Base-by-base conservation (phyloP, 2,797 vertebrate genomes). In the Lutjanus argentimaculatus region DNA sequence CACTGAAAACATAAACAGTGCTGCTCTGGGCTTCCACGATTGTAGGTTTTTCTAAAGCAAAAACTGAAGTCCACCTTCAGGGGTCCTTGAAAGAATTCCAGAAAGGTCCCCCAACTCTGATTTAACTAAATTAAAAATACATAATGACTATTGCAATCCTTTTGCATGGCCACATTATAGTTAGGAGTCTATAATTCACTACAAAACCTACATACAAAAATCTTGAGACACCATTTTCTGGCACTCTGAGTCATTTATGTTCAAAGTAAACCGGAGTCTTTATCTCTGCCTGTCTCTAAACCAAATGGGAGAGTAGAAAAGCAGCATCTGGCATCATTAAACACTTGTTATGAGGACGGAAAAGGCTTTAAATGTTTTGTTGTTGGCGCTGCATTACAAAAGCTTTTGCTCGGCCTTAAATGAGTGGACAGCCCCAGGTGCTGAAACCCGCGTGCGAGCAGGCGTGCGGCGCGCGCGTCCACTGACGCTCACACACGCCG, bases 261-360 rank as follows among this genome's bases (percentile, higher is more conserved):
- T 80, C 55, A 66, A 75, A 82, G 80, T 82, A 61, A 83, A 68
- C 13, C 40, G 6, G 62, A 46, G 70, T 80, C 75, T 86, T 67
- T 81, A 68, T 85, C 78, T 77, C 66, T 56, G 25, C 19, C 68
- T 78, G 80, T 65, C 57, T 80, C 70, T 15, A 40, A 76, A 82
- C 58, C 80, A 70, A 83, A 81, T 14, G 77, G 75, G 75, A 79
- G 80, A 72, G 25, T 51, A 52, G 83, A 62, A 62, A 85, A 21
- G 66, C 71, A 81, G 85, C 93, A 93, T 92, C 91, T 93, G 92
- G 89, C 85, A 61, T 79, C 85, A 85, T 92, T 91, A 92, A 92
- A 86, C 86, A 90, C 90, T 86, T 86, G 90, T 90, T 89, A 89
- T 61, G 85, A 79, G 88, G 70, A 77, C 58, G 53, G 49, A 17